Percentiles rank a stretch among this genome's conserved stretches.
Conservation (phyloP, 2,888 invertebrate genomes). For the Heliconius erato region DNA sequence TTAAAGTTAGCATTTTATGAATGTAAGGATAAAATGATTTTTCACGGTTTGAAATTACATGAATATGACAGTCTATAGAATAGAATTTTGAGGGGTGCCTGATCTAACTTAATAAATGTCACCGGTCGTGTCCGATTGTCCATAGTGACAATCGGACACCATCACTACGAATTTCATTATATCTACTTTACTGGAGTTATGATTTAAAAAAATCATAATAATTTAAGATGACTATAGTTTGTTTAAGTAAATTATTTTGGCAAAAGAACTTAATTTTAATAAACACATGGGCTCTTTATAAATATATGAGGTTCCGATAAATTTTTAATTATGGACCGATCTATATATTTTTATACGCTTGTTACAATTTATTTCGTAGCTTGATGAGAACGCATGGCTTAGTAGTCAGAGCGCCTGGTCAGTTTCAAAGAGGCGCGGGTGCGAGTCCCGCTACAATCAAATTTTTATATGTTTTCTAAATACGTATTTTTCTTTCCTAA, state of each 20-base stretch:
- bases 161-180: constrained; percentile 11
- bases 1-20: not conserved
- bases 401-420: too few species aligned
- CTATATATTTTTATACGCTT: too few species aligned
- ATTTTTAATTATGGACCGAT: too few species aligned
- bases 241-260: not conserved
- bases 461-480: too few species aligned
- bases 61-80: not conserved
- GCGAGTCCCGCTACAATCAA: too few species aligned
- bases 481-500: too few species aligned
- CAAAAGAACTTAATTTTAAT: not conserved
- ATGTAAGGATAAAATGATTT: constrained; percentile 3
- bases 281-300: not conserved
- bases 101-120: constrained; percentile 32
- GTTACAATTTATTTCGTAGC: too few species aligned
- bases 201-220: not conserved
- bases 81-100: constrained; percentile 18
- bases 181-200: not conserved
- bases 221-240: not conserved
- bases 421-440: too few species aligned
- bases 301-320: too few species aligned
- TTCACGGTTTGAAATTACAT: not conserved
- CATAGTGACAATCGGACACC: too few species aligned
- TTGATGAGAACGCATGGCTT: too few species aligned
- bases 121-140: not conserved